These are phyloP conservation scores for Xylota segnis DNA, from an alignment of 2,888 invertebrate genomes.

Conservation along the genomic window DNA sequence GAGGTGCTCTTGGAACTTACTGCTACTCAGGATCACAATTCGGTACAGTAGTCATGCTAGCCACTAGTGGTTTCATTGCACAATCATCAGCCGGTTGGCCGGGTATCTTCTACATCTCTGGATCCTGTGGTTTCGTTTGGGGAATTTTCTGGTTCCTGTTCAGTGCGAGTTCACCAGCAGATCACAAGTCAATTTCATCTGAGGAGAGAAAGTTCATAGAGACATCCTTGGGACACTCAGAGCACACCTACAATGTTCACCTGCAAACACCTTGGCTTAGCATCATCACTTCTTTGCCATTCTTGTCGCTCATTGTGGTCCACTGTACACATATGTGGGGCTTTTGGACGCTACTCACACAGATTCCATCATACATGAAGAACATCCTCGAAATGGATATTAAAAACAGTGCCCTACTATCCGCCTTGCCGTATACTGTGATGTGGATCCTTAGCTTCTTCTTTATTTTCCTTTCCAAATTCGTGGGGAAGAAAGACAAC, in stretches of 20 bases:
- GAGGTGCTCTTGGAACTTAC: conserved; percentile 88
- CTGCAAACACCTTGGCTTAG: conserved; percentile 89
- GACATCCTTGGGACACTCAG: conserved; percentile 86
- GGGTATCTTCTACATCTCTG: conserved; percentile 91
- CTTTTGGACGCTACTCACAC: conserved; percentile 92
- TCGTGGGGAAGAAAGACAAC: conserved; percentile 80
- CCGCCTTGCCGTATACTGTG: conserved; percentile 90
- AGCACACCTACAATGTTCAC: conserved; percentile 78
- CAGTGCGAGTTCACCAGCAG: conserved; percentile 88
- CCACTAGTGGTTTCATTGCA: conserved; percentile 89
- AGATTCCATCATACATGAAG: conserved; percentile 92
- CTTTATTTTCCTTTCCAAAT: conserved; percentile 89
- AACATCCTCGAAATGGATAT: conserved; percentile 90
- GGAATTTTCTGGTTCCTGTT: conserved; percentile 87
- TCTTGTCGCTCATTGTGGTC: conserved; percentile 90
- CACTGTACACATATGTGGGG: conserved; percentile 92
- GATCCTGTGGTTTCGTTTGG: conserved; percentile 88
- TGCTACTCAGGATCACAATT: conserved; percentile 91
- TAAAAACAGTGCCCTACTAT: conserved; percentile 88
- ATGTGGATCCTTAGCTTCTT: conserved; percentile 90
- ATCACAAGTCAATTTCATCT: conserved; percentile 86
- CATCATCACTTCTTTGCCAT: conserved; percentile 90
- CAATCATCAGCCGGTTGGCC: conserved; percentile 90
- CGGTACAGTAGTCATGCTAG: conserved; percentile 91
- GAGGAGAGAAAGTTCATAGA: conserved; percentile 89